Evolutionary conservation across 2,113 vertebrate species (phyloP).

Genomic region (Nettapus auritus): DNA sequence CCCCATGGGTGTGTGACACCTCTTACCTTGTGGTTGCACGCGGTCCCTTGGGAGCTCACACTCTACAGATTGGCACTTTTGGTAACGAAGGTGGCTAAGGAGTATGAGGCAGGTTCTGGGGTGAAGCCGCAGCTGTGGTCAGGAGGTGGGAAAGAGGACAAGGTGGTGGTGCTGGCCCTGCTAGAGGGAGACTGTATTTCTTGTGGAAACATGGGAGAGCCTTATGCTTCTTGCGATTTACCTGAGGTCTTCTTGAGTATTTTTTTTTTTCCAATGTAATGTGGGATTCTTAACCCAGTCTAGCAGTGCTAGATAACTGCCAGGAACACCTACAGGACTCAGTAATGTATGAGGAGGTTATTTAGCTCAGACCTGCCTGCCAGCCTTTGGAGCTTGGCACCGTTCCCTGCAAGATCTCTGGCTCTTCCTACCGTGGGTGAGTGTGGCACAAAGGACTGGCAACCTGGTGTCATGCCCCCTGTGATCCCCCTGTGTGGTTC

Average conservation of each 20-base stretch:
- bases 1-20: not conserved
- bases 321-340: not conserved
- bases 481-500: not conserved
- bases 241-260: not conserved
- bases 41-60: not conserved
- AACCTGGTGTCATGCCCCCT: not conserved
- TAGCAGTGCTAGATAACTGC: not conserved
- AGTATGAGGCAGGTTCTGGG: accelerated
- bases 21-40: not conserved
- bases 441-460: not conserved
- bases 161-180: not conserved
- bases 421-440: not conserved
- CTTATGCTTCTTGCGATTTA: not conserved
- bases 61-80: not conserved
- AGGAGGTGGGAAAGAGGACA: not conserved
- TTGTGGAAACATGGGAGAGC: not conserved
- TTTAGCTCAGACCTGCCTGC: not conserved
- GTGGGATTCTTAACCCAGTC: not conserved
- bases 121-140: not conserved
- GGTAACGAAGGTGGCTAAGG: not conserved
- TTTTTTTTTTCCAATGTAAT: not conserved
- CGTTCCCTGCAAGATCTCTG: not conserved
- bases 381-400: slow-evolving; percentile 5
- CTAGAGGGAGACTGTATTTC: not conserved
- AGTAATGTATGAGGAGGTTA: not conserved